Evolutionary conservation across 2,888 invertebrate species (phyloP).

Genomic region (Adelphocoris suturalis): DNA sequence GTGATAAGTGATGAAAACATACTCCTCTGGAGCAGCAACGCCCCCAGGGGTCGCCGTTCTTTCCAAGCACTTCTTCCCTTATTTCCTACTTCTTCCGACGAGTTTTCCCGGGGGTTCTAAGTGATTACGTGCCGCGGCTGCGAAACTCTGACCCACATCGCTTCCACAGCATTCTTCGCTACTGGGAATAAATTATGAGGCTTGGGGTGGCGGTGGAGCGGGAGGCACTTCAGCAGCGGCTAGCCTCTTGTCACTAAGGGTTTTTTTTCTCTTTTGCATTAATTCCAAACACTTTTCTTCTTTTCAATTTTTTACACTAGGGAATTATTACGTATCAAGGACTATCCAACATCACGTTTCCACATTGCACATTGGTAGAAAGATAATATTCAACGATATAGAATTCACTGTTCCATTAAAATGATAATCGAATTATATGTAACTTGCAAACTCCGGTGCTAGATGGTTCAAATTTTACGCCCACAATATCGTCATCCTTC

Average conservation of each 20-base stretch:
- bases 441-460: no score
- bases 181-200: constrained; percentile 53
- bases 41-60: not conserved
- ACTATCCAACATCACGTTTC: not conserved
- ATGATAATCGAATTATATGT: no score
- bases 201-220: not conserved
- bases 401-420: no score
- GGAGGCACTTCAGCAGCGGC: constrained; percentile 11
- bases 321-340: not conserved
- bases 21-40: not conserved
- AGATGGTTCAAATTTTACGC: no score
- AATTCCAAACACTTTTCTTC: constrained; percentile 40
- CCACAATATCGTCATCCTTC: no score
- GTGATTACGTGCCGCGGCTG: constrained; percentile 66
- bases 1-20: constrained; percentile 39
- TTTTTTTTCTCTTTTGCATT: constrained; percentile 17
- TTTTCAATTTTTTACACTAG: not conserved
- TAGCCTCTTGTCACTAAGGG: not conserved
- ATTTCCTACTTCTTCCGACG: constrained; percentile 48
- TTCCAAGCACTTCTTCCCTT: constrained; percentile 44
- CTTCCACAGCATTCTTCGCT: constrained; percentile 28
- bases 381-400: no score
- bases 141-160: constrained; percentile 49
- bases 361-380: no score
- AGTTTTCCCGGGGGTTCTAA: constrained; percentile 64